Conservation (phyloP, 2,797 vertebrate species). For the Mallotus villosus region DNA sequence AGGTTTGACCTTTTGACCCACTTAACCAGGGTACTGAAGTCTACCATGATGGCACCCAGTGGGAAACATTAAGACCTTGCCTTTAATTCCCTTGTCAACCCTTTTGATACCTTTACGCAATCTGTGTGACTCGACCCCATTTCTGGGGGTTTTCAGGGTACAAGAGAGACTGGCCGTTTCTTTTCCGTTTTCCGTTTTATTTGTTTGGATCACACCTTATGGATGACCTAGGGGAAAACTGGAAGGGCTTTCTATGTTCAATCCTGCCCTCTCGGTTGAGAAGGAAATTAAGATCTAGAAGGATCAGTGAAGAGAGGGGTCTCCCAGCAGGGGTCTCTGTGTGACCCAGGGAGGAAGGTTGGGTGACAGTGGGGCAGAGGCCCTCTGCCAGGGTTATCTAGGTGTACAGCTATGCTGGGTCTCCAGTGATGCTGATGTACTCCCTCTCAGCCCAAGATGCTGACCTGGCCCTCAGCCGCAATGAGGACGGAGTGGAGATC, state of each 20-base stretch:
- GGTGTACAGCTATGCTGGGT: conserved; percentile 17
- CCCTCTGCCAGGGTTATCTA: conserved; percentile 32
- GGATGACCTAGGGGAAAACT: not conserved
- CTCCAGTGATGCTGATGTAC: conserved; percentile 72
- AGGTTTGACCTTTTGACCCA: not conserved
- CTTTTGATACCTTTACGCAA: conserved; percentile 13
- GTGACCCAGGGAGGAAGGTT: not conserved
- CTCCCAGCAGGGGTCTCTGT: conserved; percentile 9
- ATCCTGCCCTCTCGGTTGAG: not conserved
- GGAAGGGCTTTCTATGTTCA: not conserved
- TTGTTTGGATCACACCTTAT: not conserved
- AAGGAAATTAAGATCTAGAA: not conserved
- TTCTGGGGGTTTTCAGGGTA: not conserved
- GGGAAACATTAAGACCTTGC: conserved; percentile 38
- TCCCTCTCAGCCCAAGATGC: conserved; percentile 84
- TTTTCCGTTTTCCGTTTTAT: not conserved
- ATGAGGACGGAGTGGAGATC: conserved; percentile 85
- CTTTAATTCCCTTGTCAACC: conserved; percentile 42
- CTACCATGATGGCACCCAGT: conserved; percentile 24
- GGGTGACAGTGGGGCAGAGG: conserved; percentile 13
- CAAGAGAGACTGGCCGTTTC: not conserved
- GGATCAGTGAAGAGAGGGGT: not conserved
- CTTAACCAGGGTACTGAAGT: not conserved
- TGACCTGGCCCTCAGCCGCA: conserved; percentile 81
- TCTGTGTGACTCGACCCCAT: not conserved